Conservation (phyloP, 2,888 invertebrate species). For the Lepidochitona cinerea region DNA sequence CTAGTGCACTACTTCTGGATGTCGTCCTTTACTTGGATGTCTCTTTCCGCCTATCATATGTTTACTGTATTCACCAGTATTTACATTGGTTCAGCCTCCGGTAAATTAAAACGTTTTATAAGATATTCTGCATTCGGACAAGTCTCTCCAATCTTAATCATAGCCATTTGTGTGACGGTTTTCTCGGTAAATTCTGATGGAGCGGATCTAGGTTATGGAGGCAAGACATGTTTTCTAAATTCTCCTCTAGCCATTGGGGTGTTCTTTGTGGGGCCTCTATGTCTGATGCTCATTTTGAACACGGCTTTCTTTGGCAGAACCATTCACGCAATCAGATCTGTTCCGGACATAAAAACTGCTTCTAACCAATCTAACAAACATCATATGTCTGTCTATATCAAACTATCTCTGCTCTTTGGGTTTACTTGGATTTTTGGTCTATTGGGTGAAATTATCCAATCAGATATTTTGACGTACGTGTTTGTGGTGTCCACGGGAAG, state of each 20-base stretch:
- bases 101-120: too few species aligned
- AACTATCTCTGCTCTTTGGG: slow-evolving; percentile 15
- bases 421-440: slow-evolving; percentile 17
- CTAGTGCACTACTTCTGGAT: slow-evolving; percentile 8
- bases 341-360: neutral
- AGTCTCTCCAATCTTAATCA: too few species aligned
- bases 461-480: slow-evolving; percentile 10
- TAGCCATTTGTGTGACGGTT: too few species aligned
- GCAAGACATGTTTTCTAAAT: slow-evolving; percentile 13
- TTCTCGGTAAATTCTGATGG: too few species aligned
- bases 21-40: slow-evolving; percentile 4
- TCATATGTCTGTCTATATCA: slow-evolving; percentile 8
- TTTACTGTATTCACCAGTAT: neutral
- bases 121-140: too few species aligned
- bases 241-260: neutral
- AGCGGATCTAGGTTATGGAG: slow-evolving; percentile 14
- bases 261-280: slow-evolving; percentile 14
- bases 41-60: neutral
- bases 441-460: neutral
- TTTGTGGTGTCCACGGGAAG: slow-evolving; percentile 11
- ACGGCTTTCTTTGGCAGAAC: slow-evolving; percentile 11
- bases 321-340: neutral
- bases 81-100: too few species aligned
- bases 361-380: neutral
- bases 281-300: slow-evolving; percentile 4